phyloP scores from a whole-genome alignment of 2,888 invertebrate species.

The Diarsia rubi region DNA sequence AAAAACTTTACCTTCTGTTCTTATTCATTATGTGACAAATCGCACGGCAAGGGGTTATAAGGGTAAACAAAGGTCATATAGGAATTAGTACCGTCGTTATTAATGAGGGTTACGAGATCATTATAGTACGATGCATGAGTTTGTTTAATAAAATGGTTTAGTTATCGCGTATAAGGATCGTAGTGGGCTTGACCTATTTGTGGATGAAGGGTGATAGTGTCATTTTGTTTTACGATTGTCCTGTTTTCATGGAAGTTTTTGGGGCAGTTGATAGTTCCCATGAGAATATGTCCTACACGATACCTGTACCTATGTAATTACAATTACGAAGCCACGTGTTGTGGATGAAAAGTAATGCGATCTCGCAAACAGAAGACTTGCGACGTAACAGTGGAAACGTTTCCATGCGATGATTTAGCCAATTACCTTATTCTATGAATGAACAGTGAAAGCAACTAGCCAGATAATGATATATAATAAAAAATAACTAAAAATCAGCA shows the following conservation, averaged over 20 bases:
- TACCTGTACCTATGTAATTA: neutral
- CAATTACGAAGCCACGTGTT: neutral
- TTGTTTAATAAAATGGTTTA: conserved; percentile 54
- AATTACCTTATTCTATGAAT: neutral
- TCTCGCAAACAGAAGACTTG: neutral
- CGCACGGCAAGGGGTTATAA: conserved; percentile 53
- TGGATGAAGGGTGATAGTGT: conserved; percentile 38
- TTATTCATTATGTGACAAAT: neutral
- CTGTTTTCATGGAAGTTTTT: neutral
- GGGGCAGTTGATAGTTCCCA: neutral
- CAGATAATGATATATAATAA: neutral
- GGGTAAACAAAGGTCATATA: conserved; percentile 64
- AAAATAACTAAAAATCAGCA: neutral
- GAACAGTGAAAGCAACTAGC: neutral
- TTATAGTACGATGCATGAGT: conserved; percentile 48
- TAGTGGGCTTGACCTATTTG: conserved; percentile 43
- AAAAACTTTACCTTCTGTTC: neutral
- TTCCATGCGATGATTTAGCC: neutral
- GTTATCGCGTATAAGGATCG: conserved; percentile 50
- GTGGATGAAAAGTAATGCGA: neutral
- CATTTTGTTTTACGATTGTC: conserved; percentile 20
- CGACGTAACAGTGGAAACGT: neutral
- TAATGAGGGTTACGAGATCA: conserved; percentile 56
- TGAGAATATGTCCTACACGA: conserved; percentile 1
- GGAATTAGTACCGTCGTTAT: conserved; percentile 62